phyloP scores from a whole-genome alignment of 2,113 vertebrate genomes.

The Enhydra lutris region DNA sequence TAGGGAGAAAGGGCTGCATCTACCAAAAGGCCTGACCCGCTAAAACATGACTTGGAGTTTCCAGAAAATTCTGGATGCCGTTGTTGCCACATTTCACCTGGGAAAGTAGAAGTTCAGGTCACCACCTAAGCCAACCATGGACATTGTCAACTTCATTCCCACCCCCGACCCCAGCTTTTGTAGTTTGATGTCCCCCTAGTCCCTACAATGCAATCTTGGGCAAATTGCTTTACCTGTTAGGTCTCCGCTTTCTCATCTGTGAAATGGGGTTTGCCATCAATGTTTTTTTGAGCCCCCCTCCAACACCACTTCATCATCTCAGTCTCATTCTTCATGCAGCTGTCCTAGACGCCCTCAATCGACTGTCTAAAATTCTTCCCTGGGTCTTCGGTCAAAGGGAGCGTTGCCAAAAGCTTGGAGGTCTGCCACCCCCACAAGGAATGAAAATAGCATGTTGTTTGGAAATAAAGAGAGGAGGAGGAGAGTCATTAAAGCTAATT shows the following conservation, averaged over 20 bases:
- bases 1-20: not conserved
- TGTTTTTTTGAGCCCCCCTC: not conserved
- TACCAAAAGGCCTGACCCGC: not conserved
- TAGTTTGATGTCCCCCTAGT: too few relatives aligned
- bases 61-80: not conserved
- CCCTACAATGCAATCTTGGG: too few relatives aligned
- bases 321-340: not conserved
- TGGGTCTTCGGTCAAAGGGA: not conserved
- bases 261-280: not conserved
- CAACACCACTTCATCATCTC: not conserved
- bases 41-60: not conserved
- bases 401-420: conserved; percentile 40
- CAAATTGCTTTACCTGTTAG: not conserved
- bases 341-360: not conserved
- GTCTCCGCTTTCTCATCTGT: not conserved
- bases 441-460: conserved; percentile 66
- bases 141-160: not conserved
- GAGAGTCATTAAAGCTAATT: conserved; percentile 68
- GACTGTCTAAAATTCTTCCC: not conserved
- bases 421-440: conserved; percentile 30
- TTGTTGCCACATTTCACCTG: not conserved
- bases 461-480: conserved; percentile 43
- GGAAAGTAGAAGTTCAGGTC: not conserved
- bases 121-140: not conserved
- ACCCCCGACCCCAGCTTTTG: not conserved